These are phyloP conservation scores for Orchestes rusci DNA, from an alignment of 2,888 invertebrate genomes.

Conservation along the genomic window DNA sequence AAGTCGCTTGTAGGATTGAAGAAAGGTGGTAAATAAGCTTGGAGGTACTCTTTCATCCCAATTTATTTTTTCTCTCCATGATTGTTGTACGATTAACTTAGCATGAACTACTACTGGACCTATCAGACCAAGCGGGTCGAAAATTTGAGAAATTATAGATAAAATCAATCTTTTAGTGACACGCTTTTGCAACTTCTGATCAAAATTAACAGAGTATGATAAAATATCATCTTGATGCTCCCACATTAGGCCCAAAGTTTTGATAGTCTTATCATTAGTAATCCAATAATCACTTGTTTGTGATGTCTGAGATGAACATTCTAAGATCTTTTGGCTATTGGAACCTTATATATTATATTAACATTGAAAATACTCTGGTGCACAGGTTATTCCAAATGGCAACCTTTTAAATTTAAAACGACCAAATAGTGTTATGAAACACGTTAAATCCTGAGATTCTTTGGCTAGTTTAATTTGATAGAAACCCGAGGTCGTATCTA, in stretches of 20 bases:
- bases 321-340: neutral
- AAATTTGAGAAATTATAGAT: constrained; percentile 20
- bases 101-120: neutral
- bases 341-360: constrained; percentile 1
- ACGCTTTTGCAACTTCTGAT: neutral
- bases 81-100: constrained; percentile 1
- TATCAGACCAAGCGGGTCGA: no score
- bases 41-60: constrained; percentile 5
- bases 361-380: neutral
- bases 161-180: neutral
- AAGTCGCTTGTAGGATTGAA: neutral
- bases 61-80: constrained; percentile 1
- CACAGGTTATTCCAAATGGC: no score
- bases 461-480: no score
- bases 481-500: no score
- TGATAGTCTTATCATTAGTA: neutral
- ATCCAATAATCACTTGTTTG: neutral
- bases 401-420: no score
- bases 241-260: constrained; percentile 2
- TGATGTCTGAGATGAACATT: neutral
- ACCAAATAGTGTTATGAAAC: no score
- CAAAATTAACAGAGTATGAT: constrained; percentile 2
- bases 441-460: no score
- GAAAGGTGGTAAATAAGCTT: neutral
- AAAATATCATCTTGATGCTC: neutral